These are phyloP conservation scores for Mythimna albipuncta DNA, from an alignment of 2,888 invertebrate species.

Conservation along the genomic window DNA sequence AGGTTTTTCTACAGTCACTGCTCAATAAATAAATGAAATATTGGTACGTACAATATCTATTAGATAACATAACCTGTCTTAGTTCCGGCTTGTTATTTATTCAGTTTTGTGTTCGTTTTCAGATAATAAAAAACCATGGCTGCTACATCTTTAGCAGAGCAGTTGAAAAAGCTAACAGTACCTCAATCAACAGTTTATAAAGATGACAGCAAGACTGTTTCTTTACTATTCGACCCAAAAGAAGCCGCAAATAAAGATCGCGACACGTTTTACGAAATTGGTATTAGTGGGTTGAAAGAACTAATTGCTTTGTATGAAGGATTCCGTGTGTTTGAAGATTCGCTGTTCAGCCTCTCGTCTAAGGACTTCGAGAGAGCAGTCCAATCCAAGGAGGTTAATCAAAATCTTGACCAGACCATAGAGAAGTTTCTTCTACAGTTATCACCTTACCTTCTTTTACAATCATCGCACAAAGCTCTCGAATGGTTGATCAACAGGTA, in stretches of 20 bases:
- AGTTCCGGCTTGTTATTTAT: constrained; percentile 6
- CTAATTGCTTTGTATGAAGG: constrained; percentile 93
- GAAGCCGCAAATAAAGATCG: constrained; percentile 97
- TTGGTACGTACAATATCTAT: constrained; percentile 23
- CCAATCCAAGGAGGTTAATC: constrained; percentile 94
- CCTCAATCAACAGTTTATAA: constrained; percentile 94
- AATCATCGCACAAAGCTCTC: constrained; percentile 96
- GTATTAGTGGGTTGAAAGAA: constrained; percentile 96
- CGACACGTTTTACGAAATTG: constrained; percentile 96
- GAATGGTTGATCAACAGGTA: constrained; percentile 99
- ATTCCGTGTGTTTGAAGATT: constrained; percentile 94
- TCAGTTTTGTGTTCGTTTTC: constrained; percentile 12
- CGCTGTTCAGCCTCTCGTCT: constrained; percentile 94
- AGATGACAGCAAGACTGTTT: constrained; percentile 93
- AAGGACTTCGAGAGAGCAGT: constrained; percentile 95
- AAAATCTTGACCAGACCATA: constrained; percentile 94
- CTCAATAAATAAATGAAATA: background rate
- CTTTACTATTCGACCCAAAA: constrained; percentile 96
- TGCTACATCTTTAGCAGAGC: constrained; percentile 94
- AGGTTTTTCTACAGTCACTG: background rate
- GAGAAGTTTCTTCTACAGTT: constrained; percentile 94
- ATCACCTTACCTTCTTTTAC: constrained; percentile 97
- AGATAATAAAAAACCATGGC: constrained; percentile 72
- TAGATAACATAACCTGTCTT: constrained; percentile 17
- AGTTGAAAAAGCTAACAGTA: constrained; percentile 93